A percentile compares a stretch with the other conserved stretches of the same genome.
These are phyloP conservation scores for Astropecten irregularis DNA, from an alignment of 53 echinoderm and acorn worm species.

Conservation along the genomic window DNA sequence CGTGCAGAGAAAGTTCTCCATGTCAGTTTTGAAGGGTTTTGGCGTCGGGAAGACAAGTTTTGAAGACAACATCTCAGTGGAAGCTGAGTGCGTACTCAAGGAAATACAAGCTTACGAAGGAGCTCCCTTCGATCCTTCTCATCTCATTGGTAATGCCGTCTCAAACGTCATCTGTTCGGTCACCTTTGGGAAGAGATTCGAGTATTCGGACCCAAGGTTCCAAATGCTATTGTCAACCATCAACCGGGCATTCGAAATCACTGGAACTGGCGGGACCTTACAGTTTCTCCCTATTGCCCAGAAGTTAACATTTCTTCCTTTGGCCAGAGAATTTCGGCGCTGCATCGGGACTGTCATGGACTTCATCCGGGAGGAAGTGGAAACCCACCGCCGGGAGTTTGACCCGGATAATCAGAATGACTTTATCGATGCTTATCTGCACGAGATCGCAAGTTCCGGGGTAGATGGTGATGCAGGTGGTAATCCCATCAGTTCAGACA, in stretches of 20 bases:
- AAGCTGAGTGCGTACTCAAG: neutral
- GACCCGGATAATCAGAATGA: neutral
- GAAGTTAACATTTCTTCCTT: neutral
- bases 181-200: constrained; percentile 47
- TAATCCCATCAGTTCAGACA: no score
- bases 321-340: neutral
- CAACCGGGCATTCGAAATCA: neutral
- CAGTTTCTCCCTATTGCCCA: neutral
- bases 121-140: constrained; percentile 32
- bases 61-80: constrained; percentile 35
- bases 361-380: neutral
- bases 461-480: no score
- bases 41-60: constrained; percentile 54
- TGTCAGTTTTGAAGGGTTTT: constrained; percentile 27
- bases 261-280: neutral
- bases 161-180: constrained; percentile 54
- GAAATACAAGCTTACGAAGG: constrained; percentile 25
- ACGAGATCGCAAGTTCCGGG: no score
- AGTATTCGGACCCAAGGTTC: constrained; percentile 42
- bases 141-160: constrained; percentile 17
- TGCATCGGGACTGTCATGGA: neutral
- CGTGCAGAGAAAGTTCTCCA: constrained; percentile 46
- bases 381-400: neutral
- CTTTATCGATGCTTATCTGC: no score
- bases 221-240: neutral